Conservation (phyloP, 2,113 vertebrate genomes). For the Taxidea taxus region DNA sequence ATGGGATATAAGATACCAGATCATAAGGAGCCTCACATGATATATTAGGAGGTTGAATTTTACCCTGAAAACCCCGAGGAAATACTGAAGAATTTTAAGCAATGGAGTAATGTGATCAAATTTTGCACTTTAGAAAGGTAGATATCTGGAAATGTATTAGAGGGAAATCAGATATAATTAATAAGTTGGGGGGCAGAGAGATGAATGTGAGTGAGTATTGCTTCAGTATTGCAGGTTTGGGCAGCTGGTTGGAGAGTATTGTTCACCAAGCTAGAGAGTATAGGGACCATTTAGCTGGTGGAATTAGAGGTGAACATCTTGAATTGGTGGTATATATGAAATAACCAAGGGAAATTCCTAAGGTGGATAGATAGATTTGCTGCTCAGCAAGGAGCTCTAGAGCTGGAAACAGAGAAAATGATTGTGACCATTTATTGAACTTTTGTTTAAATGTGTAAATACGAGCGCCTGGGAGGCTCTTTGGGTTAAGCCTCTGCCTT, state of each 20-base stretch:
- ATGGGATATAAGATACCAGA: not conserved
- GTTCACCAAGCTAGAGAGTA: not conserved
- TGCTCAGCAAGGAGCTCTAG: not conserved
- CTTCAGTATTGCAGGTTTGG: conserved; percentile 19
- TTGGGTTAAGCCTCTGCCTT: no score
- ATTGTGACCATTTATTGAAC: not conserved
- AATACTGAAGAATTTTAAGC: conserved; percentile 24
- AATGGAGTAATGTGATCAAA: not conserved
- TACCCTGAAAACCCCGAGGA: conserved; percentile 2
- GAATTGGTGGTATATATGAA: not conserved
- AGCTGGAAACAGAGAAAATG: conserved; percentile 1
- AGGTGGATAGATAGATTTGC: not conserved
- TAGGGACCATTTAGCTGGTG: not conserved
- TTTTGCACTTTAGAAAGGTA: not conserved
- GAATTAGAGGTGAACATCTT: not conserved
- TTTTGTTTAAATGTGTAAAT: conserved; percentile 42
- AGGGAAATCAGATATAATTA: not conserved
- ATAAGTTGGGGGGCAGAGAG: not conserved
- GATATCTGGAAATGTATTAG: not conserved
- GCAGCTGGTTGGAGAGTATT: not conserved
- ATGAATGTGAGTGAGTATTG: not conserved
- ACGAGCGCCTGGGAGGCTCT: no score
- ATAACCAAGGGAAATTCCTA: not conserved
- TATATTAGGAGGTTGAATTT: not conserved
- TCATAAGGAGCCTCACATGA: not conserved